Conservation (phyloP, 2,888 invertebrate species). For the Drosophila ustulata region DNA sequence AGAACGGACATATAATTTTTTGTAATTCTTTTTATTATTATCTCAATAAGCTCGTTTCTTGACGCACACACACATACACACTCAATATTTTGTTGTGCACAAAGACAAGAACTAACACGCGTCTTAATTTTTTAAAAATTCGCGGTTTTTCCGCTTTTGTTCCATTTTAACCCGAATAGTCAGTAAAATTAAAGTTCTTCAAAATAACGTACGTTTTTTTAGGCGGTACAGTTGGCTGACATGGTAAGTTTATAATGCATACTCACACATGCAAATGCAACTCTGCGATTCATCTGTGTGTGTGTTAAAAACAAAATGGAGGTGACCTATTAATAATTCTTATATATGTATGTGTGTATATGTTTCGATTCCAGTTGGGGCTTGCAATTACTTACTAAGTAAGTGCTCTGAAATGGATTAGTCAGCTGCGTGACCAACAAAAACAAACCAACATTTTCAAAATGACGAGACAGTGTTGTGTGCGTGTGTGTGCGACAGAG, state of each 20-base stretch:
- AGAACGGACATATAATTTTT: constrained; percentile 35
- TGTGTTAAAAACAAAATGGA: constrained; percentile 60
- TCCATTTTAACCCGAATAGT: background rate
- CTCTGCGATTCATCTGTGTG: constrained; percentile 14
- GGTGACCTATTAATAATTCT: constrained; percentile 47
- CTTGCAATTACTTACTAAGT: constrained; percentile 37
- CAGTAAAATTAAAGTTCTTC: background rate
- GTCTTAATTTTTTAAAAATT: constrained; percentile 9
- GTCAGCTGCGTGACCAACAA: background rate
- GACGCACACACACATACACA: constrained; percentile 20
- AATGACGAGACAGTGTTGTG: background rate
- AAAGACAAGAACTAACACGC: background rate
- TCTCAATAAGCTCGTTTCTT: constrained; percentile 21
- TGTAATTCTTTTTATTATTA: constrained; percentile 4
- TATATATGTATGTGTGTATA: background rate
- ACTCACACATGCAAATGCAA: constrained; percentile 25
- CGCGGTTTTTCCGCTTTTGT: background rate
- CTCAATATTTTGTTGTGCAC: constrained; percentile 14
- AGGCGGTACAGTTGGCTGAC: constrained; percentile 49
- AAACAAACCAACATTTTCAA: background rate
- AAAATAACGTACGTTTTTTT: constrained; percentile 8
- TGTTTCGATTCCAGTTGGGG: constrained; percentile 36
- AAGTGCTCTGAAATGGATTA: constrained; percentile 28
- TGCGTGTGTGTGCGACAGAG: constrained; percentile 15
- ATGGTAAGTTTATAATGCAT: constrained; percentile 42